A percentile compares a stretch with the other conserved stretches of the same genome.
These are phyloP conservation scores for Heliconius congener DNA, from an alignment of 1,140 invertebrate species.

Conservation along the genomic window DNA sequence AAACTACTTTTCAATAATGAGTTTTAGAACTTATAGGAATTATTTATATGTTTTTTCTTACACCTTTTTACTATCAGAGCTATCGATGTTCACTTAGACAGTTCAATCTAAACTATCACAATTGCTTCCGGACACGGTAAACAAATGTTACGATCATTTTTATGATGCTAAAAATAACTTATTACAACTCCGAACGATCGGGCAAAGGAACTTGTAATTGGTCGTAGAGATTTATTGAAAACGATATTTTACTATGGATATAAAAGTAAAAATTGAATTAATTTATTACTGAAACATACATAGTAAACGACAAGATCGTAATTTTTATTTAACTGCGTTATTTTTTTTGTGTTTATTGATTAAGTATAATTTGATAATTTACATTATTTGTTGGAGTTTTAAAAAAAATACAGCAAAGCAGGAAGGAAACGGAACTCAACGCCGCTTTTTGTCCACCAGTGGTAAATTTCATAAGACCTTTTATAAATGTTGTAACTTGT, in stretches of 20 bases:
- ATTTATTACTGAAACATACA: neutral
- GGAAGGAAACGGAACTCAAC: no score
- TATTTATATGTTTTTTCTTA: constrained; percentile 6
- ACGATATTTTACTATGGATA: constrained; percentile 7
- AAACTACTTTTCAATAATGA: no score
- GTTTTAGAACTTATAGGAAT: neutral
- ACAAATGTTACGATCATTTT: constrained; percentile 34
- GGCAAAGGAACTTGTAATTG: constrained; percentile 12
- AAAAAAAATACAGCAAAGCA: no score
- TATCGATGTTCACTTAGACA: neutral
- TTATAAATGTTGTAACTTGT: no score
- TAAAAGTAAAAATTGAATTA: constrained; percentile 10
- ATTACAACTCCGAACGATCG: constrained; percentile 22
- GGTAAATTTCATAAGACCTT: no score
- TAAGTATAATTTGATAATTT: neutral
- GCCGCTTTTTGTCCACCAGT: no score
- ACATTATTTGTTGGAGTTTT: no score
- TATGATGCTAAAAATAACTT: constrained; percentile 32
- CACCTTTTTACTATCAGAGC: neutral
- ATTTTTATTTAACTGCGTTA: neutral
- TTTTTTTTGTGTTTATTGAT: neutral
- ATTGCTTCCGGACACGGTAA: constrained; percentile 22
- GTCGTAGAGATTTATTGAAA: constrained; percentile 29
- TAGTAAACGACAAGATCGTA: neutral
- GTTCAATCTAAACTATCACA: constrained; percentile 2